Evolutionary conservation across 2,113 vertebrate species (phyloP), one percentile per base, ranked within the genome.

Genomic region (Erpornis zantholeuca): DNA sequence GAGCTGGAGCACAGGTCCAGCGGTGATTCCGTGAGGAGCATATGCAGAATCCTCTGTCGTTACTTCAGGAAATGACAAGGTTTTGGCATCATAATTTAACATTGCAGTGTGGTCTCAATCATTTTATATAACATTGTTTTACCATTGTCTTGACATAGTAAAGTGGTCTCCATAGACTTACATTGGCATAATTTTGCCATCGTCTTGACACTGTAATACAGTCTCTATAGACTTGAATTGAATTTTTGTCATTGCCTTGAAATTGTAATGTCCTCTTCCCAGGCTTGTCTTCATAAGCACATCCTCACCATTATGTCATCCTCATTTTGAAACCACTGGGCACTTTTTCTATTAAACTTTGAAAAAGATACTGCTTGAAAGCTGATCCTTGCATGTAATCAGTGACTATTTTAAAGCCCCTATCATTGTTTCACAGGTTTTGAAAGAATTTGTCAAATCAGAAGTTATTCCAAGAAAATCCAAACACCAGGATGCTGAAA

Each of bases 181-280:
- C 96, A 94, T 86, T 97, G 97, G 97, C 97, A 97, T 97, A 97
- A 97, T 98, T 98, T 98, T 98, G 94, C 98, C 96, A 97, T 97
- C 53, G 96, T 97, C 97, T 98, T 98, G 98, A 98, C 98, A 97
- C 90, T 97, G 97, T 98, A 98, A 98, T 98, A 97, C 44, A 69
- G 97, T 98, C 98, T 98, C 98, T 97, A 97, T 92, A 98, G 98
- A 98, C 96, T 97, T 98, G 96, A 97, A 98, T 97, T 97, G 95
- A 97, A 98, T 97, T 98, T 98, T 98, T 98, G 97, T 98, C 98
- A 97, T 95, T 97, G 97, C 86, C 97, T 98, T 98, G 98, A 98
- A 98, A 98, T 97, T 86, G 97, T 98, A 98, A 98, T 98, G 98
- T 98, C 98, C 97, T 96, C 97, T 97, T 97, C 85, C 91, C 53